Conservation (phyloP, 2,888 invertebrate genomes). For the Phania funesta region DNA sequence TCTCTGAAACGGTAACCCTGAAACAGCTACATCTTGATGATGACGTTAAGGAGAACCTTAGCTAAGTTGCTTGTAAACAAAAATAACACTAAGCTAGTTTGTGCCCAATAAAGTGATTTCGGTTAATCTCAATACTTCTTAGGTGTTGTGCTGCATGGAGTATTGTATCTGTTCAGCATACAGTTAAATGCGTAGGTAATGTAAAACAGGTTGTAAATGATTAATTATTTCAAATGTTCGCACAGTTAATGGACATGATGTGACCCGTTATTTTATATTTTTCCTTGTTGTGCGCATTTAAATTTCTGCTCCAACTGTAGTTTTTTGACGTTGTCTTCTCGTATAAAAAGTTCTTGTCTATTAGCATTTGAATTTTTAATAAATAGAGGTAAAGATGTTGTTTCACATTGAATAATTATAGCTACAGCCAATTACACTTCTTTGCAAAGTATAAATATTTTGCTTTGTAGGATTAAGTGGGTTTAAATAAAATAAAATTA, state of each 20-base stretch:
- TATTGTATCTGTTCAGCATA: background rate
- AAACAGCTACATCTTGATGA: background rate
- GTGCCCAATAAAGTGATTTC: constrained; percentile 41
- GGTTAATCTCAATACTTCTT: constrained; percentile 9
- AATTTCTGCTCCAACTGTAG: no score
- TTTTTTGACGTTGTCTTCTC: background rate
- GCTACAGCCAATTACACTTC: no score
- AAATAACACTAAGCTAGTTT: constrained; percentile 2
- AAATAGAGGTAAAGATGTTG: background rate
- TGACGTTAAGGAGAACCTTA: constrained; percentile 35
- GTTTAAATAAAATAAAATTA: no score
- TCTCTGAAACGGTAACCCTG: background rate
- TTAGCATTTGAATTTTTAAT: background rate
- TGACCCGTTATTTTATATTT: background rate
- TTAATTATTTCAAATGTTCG: constrained; percentile 33
- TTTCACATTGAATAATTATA: no score
- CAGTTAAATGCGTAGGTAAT: constrained; percentile 21
- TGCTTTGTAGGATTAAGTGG: no score
- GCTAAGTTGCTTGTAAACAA: constrained; percentile 51
- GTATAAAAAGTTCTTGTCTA: background rate
- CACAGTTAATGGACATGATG: constrained; percentile 29
- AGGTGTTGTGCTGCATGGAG: no score
- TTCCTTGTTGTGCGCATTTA: background rate
- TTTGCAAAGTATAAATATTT: no score
- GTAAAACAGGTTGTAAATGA: constrained; percentile 38